These are phyloP conservation scores for Caenorhabditis virilis DNA, from an alignment of 2,888 invertebrate genomes.

Conservation along the genomic window DNA sequence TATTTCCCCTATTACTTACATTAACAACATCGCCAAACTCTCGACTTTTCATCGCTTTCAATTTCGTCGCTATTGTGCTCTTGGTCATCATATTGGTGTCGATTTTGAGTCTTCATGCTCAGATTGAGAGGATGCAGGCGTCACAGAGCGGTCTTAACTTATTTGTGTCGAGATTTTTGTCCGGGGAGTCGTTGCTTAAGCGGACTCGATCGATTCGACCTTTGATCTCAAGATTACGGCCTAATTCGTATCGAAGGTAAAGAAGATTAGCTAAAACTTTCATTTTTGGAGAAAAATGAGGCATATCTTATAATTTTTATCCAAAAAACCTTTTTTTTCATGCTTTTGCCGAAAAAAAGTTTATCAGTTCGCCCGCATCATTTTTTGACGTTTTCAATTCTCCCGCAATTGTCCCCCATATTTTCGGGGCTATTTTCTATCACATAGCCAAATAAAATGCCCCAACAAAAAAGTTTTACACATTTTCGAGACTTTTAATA, in stretches of 20 bases:
- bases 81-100: constrained; percentile 55
- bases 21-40: constrained; percentile 35
- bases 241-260: constrained; percentile 39
- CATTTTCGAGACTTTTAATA: not conserved
- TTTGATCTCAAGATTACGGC: constrained; percentile 46
- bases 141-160: constrained; percentile 44
- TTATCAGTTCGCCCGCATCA: not conserved
- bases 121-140: constrained; percentile 49
- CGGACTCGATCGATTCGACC: constrained; percentile 50
- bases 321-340: not conserved
- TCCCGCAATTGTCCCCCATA: not conserved
- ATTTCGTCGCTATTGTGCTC: constrained; percentile 52
- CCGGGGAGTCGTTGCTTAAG: constrained; percentile 44
- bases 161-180: constrained; percentile 48
- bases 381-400: not conserved
- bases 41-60: constrained; percentile 53
- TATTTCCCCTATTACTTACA: constrained; percentile 52
- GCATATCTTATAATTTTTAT: not conserved
- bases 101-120: constrained; percentile 56
- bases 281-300: not conserved
- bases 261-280: not conserved
- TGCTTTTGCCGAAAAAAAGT: not conserved
- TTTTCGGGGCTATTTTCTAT: not conserved
- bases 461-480: too few species aligned
- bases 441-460: too few species aligned